Evolutionary conservation across 2,888 invertebrate species (phyloP).

Genomic region (Caenorhabditis becei): DNA sequence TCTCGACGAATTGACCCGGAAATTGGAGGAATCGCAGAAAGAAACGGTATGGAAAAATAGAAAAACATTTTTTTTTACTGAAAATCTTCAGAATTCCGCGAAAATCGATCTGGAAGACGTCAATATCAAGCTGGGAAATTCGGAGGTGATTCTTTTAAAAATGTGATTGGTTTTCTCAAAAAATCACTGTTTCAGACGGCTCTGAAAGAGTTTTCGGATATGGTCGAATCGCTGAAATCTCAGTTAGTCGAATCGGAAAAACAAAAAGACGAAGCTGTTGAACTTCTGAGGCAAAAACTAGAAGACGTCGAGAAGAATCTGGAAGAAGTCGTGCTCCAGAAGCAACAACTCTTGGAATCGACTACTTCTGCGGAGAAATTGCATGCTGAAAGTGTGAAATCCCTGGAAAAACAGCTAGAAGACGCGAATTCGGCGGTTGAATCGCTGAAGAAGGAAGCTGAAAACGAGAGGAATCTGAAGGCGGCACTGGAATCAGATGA

Average conservation of each 20-base stretch:
- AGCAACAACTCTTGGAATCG: slow-evolving; percentile 26
- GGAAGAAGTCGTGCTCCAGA: slow-evolving; percentile 5
- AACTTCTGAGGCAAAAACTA: slow-evolving; percentile 26
- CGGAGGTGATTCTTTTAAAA: slow-evolving; percentile 28
- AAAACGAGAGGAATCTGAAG: slow-evolving; percentile 38
- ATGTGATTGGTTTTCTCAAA: background rate
- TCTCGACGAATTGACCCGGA: slow-evolving; percentile 28
- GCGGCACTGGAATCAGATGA: slow-evolving; percentile 35
- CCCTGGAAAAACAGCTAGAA: slow-evolving; percentile 29
- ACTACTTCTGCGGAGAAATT: background rate
- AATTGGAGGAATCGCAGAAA: slow-evolving; percentile 36
- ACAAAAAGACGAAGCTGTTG: slow-evolving; percentile 26
- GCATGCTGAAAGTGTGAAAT: slow-evolving; percentile 17
- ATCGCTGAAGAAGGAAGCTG: slow-evolving; percentile 19
- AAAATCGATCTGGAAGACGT: slow-evolving; percentile 50
- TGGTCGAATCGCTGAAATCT: slow-evolving; percentile 24
- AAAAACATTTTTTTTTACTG: slow-evolving; percentile 10
- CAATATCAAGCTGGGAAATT: slow-evolving; percentile 41
- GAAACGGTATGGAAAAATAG: slow-evolving; percentile 11
- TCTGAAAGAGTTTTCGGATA: slow-evolving; percentile 33
- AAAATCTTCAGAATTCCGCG: slow-evolving; percentile 13
- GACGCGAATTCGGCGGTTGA: slow-evolving; percentile 12
- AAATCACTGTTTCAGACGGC: slow-evolving; percentile 24
- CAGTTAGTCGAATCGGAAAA: slow-evolving; percentile 18
- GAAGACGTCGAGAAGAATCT: slow-evolving; percentile 24